These are phyloP conservation scores for Akabosia matsudoensis DNA, from an alignment of 1,140 invertebrate species.

Conservation along the genomic window DNA sequence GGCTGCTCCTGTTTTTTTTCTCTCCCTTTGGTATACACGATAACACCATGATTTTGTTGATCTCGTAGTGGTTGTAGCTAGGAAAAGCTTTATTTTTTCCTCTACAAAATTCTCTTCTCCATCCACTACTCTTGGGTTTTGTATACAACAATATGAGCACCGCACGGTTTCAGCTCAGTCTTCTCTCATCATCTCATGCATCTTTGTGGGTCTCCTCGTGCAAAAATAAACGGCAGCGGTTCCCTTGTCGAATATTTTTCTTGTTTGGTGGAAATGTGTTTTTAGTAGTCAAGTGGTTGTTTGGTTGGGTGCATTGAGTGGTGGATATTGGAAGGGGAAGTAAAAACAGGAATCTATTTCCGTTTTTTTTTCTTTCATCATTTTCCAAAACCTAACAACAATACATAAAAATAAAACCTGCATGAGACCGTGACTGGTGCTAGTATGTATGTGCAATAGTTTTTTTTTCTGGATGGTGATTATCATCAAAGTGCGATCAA, in stretches of 20 bases:
- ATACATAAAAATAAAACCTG: neutral
- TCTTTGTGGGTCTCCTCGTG: neutral
- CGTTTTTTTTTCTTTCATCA: neutral
- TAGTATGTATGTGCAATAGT: too few relatives aligned
- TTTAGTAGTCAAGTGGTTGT: slow-evolving; percentile 10
- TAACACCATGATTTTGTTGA: neutral
- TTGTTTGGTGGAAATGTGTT: slow-evolving; percentile 6
- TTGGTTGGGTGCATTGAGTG: neutral
- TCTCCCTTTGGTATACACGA: neutral
- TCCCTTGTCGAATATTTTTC: neutral
- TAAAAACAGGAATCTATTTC: neutral
- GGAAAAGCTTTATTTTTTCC: neutral
- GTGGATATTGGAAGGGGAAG: neutral
- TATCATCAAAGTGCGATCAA: neutral
- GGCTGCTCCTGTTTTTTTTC: neutral
- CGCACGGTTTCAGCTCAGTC: slow-evolving; percentile 16
- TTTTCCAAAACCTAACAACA: neutral
- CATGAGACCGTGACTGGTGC: slow-evolving; percentile 3
- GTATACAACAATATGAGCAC: slow-evolving; percentile 10
- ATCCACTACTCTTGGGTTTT: neutral
- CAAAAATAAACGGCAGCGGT: neutral
- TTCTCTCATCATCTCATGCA: slow-evolving; percentile 14
- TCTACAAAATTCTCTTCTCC: neutral
- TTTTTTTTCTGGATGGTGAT: neutral
- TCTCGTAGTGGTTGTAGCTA: neutral